Evolutionary conservation across 2,888 invertebrate genomes (phyloP).

Genomic region (Nemapogon koenigi): DNA sequence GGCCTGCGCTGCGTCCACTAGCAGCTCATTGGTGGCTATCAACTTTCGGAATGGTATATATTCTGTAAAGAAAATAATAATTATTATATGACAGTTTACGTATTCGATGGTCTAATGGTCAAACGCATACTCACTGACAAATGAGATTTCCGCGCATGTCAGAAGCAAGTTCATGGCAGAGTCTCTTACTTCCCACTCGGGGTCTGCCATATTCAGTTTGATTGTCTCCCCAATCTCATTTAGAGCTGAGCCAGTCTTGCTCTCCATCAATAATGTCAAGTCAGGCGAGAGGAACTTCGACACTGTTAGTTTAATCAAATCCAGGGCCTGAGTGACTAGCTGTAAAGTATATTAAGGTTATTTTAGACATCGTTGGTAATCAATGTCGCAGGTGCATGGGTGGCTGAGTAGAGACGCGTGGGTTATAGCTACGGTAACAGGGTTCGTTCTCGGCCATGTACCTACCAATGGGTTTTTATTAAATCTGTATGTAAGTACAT

Average conservation of each 20-base stretch:
- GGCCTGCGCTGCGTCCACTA: slow-evolving; percentile 20
- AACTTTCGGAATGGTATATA: slow-evolving; percentile 14
- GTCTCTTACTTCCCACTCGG: slow-evolving; percentile 75
- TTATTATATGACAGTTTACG: no score
- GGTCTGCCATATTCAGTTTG: slow-evolving; percentile 66
- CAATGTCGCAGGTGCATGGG: no score
- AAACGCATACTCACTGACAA: slow-evolving; percentile 68
- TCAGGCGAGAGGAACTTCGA: slow-evolving; percentile 75
- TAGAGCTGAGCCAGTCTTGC: slow-evolving; percentile 62
- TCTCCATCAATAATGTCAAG: slow-evolving; percentile 71
- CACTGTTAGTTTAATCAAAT: slow-evolving; percentile 69
- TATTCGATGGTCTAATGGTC: no score
- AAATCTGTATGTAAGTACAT: no score
- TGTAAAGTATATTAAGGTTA: no score
- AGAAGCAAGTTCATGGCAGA: slow-evolving; percentile 71
- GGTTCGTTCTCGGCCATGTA: no score
- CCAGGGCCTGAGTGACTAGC: slow-evolving; percentile 70
- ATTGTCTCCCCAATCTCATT: slow-evolving; percentile 67
- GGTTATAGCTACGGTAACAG: no score
- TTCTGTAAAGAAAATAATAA: slow-evolving; percentile 15
- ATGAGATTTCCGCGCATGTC: slow-evolving; percentile 68
- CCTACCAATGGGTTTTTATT: no score
- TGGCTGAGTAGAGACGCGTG: no score
- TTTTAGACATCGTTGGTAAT: no score
- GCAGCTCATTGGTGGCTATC: slow-evolving; percentile 15